Evolutionary conservation across 2,113 vertebrate species (phyloP), one percentile per base, ranked within the genome.

Genomic region (Pachyramphus minor): DNA sequence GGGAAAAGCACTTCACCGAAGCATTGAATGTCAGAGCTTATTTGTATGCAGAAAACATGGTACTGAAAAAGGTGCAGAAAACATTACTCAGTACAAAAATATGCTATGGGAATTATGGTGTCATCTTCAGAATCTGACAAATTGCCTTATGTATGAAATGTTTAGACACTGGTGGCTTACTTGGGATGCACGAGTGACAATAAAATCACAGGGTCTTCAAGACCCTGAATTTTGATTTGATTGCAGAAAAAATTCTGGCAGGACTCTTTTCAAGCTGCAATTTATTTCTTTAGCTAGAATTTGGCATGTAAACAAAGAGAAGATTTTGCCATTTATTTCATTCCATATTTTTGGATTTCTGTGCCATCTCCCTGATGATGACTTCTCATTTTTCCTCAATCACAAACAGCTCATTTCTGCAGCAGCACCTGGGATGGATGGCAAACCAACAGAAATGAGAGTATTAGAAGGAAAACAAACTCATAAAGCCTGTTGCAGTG

Each of bases 41-140:
- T 56, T 69, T 94, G 72, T 75, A 87, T 84, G 67, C 69, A 93
- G 80, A 90, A 63, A 39, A 55, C 59, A 41, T 0, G 2, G 41
- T n/a, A 76, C 13, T 49, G 49, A 82, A 79, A 52, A 82, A 69
- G 59, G 74, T 60, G 45, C 7, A 82, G 55, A 76, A 97, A 94
- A 92, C 35, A 74, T 27, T 60, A 81, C 19, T 90, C 58, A 53
- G 42, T 85, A 75, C 76, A 87, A 96, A 97, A 92, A 93, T 21
- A 84, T 24, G 42, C 35, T 69, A 63, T 53, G 66, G 49, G 71
- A 97, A 96, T 96, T 93, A 79, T 5, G 41, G 66, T 86, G 45
- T 88, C 72, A 93, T 92, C 91, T 60, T 93, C 85, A 67, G 64
- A 96, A 94, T 87, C 24, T 94, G 82, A 95, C 85, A 96, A 97